A percentile compares a stretch with the other conserved stretches of the same genome.
These are phyloP conservation scores for Thalassarche chlororhynchos DNA, from an alignment of 2,113 vertebrate genomes.

Conservation along the genomic window DNA sequence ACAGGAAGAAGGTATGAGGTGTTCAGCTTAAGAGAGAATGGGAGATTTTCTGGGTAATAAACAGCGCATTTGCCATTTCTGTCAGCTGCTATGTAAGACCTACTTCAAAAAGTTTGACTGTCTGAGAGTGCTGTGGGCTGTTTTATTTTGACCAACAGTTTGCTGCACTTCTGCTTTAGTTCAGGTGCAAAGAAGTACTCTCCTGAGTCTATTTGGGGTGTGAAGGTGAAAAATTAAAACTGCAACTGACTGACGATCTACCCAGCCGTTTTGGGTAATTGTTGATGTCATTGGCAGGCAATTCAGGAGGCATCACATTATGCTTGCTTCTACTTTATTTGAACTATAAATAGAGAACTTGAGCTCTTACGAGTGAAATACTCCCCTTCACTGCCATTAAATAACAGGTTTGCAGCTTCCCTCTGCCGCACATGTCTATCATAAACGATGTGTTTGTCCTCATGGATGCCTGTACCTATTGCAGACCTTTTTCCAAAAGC, in stretches of 20 bases:
- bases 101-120: not conserved
- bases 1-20: not conserved
- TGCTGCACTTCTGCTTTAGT: not conserved
- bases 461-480: not conserved
- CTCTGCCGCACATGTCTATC: not conserved
- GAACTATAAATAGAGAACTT: not conserved
- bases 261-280: not conserved
- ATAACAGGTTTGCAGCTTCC: not conserved
- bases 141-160: not conserved
- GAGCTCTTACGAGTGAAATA: not conserved
- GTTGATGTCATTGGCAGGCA: not conserved
- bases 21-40: not conserved
- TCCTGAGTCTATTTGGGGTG: not conserved
- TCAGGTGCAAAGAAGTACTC: not conserved
- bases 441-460: not conserved
- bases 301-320: not conserved
- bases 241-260: accelerated
- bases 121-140: not conserved
- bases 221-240: not conserved
- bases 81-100: not conserved
- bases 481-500: not conserved
- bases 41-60: not conserved
- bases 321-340: not conserved
- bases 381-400: not conserved
- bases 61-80: not conserved